These are phyloP conservation scores for Lasioglossum vierecki DNA, from an alignment of 2,888 invertebrate genomes.

Conservation along the genomic window DNA sequence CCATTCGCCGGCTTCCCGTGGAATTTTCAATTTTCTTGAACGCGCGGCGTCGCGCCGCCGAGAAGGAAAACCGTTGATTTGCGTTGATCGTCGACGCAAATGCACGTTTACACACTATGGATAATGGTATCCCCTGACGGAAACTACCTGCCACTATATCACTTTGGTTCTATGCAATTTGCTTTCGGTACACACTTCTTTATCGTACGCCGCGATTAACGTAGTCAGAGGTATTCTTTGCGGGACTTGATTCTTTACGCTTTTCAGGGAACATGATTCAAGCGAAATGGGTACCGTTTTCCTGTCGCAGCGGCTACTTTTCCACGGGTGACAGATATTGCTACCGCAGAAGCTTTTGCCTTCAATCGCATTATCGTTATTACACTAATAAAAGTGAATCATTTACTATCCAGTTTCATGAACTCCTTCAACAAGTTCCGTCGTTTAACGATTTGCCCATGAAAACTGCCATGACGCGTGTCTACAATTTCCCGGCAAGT, in stretches of 20 bases:
- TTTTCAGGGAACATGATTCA: neutral
- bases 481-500: neutral
- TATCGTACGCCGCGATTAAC: slow-evolving; percentile 16
- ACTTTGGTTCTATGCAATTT: slow-evolving; percentile 47
- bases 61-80: slow-evolving; percentile 41
- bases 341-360: neutral
- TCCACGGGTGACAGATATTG: neutral
- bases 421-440: neutral
- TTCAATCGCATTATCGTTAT: neutral
- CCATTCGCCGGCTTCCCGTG: neutral
- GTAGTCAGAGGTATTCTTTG: neutral
- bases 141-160: slow-evolving; percentile 43
- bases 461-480: neutral
- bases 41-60: neutral
- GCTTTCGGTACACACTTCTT: slow-evolving; percentile 13
- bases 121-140: slow-evolving; percentile 51
- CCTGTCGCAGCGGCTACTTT: neutral
- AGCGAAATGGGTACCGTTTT: neutral
- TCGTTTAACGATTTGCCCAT: neutral
- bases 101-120: slow-evolving; percentile 54
- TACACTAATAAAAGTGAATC: neutral
- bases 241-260: neutral
- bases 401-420: neutral
- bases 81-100: slow-evolving; percentile 35
- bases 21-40: slow-evolving; percentile 52